Base-by-base conservation (phyloP, 2,797 vertebrate species). In the Balearica regulorum region DNA sequence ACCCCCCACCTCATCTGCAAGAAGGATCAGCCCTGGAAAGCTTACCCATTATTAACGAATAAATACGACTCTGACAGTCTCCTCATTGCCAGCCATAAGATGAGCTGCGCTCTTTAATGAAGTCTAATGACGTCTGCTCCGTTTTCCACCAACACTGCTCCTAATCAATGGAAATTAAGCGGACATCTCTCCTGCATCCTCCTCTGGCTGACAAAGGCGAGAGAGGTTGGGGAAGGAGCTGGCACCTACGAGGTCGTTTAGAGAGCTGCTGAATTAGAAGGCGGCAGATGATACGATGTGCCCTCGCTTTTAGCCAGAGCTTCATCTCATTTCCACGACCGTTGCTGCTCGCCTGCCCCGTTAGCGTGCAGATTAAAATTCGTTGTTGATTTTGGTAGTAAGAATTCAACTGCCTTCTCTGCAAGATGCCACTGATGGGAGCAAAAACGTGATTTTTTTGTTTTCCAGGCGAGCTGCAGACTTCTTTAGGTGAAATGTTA, bases 291-390 rank as follows among this genome's bases (percentile, higher is more conserved):
- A 44, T 44, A 49, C 10, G 44, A 54, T 22, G 20, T 29, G n/a
- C 21, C 37, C 68, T 76, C 5, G 3, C 65, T 88, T 84, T 25
- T 20, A 94, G 75, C 54, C 72, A 76, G 83, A 46, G 64, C 53
- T 46, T 48, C 29, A 19, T 83, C 95, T 97, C 95, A 98, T 98
- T 98, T 98, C 97, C 97, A 95, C 97, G 83, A 21, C 41, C 24
- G 2, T 29, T 10, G 78, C 37, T 91, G 73, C 82, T 97, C 86
- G 46, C 97, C 95, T 97, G 96, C 97, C 93, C 81, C 18, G 19
- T 51, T 53, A 77, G 75, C 35, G 8, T 44, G 82, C 21, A 46
- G 33, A 79, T 82, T 51, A 71, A 57, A 16, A 28, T 75, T 75
- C 6, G 2, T 57, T n/a, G 19, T 48, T 28, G 57, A 66, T 89